These are phyloP conservation scores for Ephialtes manifestator DNA, from an alignment of 2,888 invertebrate genomes.

Conservation along the genomic window DNA sequence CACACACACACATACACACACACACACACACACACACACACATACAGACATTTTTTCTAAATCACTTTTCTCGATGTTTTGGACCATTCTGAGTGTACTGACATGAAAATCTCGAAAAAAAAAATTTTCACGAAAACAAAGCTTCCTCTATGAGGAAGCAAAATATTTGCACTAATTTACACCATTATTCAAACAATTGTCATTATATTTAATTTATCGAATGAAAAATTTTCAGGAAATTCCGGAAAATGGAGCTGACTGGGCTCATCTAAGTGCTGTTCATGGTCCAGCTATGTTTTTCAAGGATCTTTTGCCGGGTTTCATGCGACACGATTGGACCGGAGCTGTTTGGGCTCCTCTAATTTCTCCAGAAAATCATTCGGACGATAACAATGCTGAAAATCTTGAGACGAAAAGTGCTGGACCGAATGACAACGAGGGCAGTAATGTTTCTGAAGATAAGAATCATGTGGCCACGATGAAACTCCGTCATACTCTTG, in stretches of 20 bases:
- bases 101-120: no score
- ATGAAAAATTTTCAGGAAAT: conserved; percentile 89
- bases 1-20: no score
- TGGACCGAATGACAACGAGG: neutral
- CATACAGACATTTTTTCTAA: no score
- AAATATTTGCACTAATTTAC: neutral
- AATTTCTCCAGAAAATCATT: conserved; percentile 82
- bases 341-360: conserved; percentile 86
- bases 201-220: no score
- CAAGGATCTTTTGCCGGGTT: conserved; percentile 68
- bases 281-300: conserved; percentile 88
- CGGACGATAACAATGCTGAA: neutral
- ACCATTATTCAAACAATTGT: no score
- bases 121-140: no score
- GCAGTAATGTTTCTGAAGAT: conserved; percentile 71
- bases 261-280: conserved; percentile 92
- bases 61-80: no score
- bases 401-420: neutral
- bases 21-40: no score
- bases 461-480: conserved; percentile 89
- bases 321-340: conserved; percentile 85
- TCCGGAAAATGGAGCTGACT: conserved; percentile 96
- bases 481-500: conserved; percentile 89
- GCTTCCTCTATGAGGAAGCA: no score
- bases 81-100: no score